Evolutionary conservation across 2,797 vertebrate genomes (phyloP), one percentile per base, ranked within the genome.

Genomic region (Rhinophrynus dorsalis): DNA sequence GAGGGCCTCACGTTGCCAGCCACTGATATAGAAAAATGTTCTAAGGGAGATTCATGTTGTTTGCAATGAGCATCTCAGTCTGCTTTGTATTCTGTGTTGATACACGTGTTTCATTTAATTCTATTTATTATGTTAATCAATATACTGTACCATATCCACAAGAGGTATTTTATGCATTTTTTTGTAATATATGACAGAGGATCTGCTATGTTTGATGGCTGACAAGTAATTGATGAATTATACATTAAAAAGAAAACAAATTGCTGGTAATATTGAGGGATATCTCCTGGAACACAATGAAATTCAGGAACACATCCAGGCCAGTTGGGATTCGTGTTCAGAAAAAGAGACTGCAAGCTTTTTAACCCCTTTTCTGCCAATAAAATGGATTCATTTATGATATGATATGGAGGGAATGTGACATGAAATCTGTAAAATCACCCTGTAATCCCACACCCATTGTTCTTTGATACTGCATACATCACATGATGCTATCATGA

Each of bases 191-290:
- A 51, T 15, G 42, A 72, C 69, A 65, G 69, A 57, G 24, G 26
- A 58, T 44, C 44, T 20, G 54, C 52, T 24, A 42, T 40, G 37
- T 51, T 64, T 48, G 61, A 65, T 58, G 54, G 61, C 33, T 72
- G 69, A 72, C 69, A 58, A 65, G 69, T 72, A 72, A 72, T 72
- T 72, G 69, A 72, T 72, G 61, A 72, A 72, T 72, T 72, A 72
- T 65, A 72, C 69, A 72, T 72, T 72, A 72, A 72, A 72, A 72
- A 58, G 21, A 51, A 59, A 72, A 65, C 68, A 72, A 72, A 65
- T 65, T 65, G 54, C 69, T 72, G 61, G 65, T 72, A 72, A 72
- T 72, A 65, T 72, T 65, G 61, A 59, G 59, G 33, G 56, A 65
- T n/a, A 65, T 42, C 69, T 30, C 17, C 45, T 72, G 61, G 61